A percentile compares a stretch with the other conserved stretches of the same genome.
These are phyloP conservation scores for Psittacula echo DNA, from an alignment of 2,797 vertebrate genomes.

Conservation along the genomic window DNA sequence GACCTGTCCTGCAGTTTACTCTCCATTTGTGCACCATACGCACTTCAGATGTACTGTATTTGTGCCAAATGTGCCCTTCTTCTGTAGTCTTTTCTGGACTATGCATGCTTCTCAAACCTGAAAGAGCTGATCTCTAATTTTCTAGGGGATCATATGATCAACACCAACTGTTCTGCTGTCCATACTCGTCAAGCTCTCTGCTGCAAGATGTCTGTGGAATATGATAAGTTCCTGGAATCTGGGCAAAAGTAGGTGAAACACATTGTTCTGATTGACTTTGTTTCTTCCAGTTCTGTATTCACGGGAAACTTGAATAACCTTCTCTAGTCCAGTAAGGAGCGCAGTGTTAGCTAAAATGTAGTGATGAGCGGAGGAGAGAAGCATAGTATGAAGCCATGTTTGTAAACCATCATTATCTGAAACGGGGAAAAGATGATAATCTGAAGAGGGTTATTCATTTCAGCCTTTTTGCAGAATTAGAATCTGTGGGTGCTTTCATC, in stretches of 20 bases:
- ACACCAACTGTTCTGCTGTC: conserved; percentile 96
- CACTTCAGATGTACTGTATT: neutral
- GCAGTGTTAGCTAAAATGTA: neutral
- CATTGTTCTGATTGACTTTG: neutral
- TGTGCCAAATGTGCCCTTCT: neutral
- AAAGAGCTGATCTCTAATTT: neutral
- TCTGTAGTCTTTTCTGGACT: neutral
- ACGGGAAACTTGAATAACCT: neutral
- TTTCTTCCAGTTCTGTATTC: neutral
- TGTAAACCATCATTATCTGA: neutral
- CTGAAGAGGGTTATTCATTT: neutral
- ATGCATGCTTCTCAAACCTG: neutral
- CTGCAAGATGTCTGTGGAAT: conserved; percentile 99
- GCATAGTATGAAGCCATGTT: neutral
- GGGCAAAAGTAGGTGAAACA: conserved; percentile 88
- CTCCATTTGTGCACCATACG: neutral
- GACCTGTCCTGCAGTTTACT: neutral
- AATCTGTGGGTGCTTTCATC: neutral
- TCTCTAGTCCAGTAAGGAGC: neutral
- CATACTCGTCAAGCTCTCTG: conserved; percentile 95
- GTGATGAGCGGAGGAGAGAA: neutral
- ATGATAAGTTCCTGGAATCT: conserved; percentile 96
- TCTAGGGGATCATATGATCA: conserved; percentile 88
- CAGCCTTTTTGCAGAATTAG: neutral
- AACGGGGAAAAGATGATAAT: neutral